phyloP scores from a whole-genome alignment of 1,140 invertebrate species.

The Periplaneta americana region DNA sequence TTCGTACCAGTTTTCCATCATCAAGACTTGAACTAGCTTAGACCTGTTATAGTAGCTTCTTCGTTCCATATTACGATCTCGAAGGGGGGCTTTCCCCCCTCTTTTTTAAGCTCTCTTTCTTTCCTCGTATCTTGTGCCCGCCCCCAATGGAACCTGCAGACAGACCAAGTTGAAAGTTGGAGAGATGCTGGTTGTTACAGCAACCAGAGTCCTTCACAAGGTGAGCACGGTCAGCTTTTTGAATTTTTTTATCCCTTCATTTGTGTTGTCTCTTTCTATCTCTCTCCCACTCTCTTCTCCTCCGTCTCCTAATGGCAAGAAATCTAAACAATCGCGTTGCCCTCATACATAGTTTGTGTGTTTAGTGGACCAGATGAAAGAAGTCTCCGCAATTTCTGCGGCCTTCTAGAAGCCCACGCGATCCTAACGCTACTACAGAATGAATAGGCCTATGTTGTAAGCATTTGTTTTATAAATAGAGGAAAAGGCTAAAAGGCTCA shows the following conservation, averaged over 20 bases:
- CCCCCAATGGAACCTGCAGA: not conserved
- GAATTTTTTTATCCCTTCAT: slow-evolving; percentile 2
- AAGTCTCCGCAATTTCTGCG: too few species aligned
- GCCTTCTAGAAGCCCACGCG: too few species aligned
- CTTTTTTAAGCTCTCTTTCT: not conserved
- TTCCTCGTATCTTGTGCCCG: not conserved
- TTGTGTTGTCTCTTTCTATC: not conserved
- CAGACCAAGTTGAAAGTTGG: not conserved
- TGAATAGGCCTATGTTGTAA: too few species aligned
- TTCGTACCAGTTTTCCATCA: not conserved
- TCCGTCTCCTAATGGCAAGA: not conserved
- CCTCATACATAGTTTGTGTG: not conserved
- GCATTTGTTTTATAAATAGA: too few species aligned
- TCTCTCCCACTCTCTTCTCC: not conserved
- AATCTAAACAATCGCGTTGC: not conserved
- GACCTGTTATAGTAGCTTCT: not conserved
- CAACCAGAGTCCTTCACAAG: not conserved
- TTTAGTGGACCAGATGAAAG: too few species aligned
- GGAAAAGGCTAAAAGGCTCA: too few species aligned
- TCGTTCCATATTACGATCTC: not conserved
- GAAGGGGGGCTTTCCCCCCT: too few species aligned
- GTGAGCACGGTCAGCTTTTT: slow-evolving; percentile 6
- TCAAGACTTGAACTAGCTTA: not conserved
- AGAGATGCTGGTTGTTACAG: not conserved
- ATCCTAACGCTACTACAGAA: too few species aligned